A percentile compares a stretch with the other conserved stretches of the same genome.
Conservation (phyloP, 2,113 vertebrate genomes). For the Plotosus lineatus region DNA sequence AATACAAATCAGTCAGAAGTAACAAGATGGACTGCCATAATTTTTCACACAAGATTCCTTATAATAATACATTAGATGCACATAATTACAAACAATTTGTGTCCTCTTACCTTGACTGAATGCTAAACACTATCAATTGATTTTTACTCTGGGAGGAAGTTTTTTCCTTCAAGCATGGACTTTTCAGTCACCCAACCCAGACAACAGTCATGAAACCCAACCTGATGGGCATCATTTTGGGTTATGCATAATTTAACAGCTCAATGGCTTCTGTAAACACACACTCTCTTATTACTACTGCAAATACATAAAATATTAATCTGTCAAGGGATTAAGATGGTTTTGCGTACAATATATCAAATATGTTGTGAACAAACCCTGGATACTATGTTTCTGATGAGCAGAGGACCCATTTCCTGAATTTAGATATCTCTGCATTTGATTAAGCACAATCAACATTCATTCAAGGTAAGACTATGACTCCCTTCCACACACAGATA, state of each 20-base stretch:
- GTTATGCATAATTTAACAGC: conserved; percentile 57
- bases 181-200: conserved; percentile 4
- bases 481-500: neutral
- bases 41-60: neutral
- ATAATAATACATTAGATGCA: neutral
- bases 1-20: neutral
- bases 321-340: conserved; percentile 53
- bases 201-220: conserved; percentile 44
- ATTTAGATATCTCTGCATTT: conserved; percentile 31
- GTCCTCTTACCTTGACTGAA: neutral
- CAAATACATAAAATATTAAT: conserved; percentile 60
- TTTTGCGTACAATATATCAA: conserved; percentile 57
- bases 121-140: conserved; percentile 14
- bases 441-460: conserved; percentile 10
- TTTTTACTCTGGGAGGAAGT: neutral
- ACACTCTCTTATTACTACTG: conserved; percentile 55
- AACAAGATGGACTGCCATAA: neutral
- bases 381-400: conserved; percentile 48
- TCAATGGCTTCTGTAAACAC: conserved; percentile 57
- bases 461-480: neutral
- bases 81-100: neutral
- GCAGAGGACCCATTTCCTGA: conserved; percentile 42
- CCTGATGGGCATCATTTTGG: conserved; percentile 44
- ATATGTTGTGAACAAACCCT: conserved; percentile 37
- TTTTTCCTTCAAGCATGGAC: neutral